A percentile compares a stretch with the other conserved stretches of the same genome.
These are phyloP conservation scores for Kradibia gibbosae DNA, from an alignment of 1,140 invertebrate species.

Conservation along the genomic window DNA sequence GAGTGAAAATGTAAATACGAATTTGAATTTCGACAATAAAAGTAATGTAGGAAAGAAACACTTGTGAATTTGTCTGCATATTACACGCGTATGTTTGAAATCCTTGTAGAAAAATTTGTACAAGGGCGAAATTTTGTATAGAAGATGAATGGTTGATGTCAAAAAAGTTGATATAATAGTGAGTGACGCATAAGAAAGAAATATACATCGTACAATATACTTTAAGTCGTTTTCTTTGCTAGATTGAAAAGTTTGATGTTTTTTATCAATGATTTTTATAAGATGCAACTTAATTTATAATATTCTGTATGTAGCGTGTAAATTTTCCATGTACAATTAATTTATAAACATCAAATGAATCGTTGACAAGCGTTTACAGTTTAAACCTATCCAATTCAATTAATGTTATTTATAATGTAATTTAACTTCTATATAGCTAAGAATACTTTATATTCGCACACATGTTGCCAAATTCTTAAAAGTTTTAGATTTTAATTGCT, in stretches of 20 bases:
- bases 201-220: not conserved
- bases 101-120: not conserved
- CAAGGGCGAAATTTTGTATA: not conserved
- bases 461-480: no score
- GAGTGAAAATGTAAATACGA: not conserved
- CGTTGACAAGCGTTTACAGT: not conserved
- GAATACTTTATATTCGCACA: no score
- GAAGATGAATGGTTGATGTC: not conserved
- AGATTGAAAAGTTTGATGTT: constrained; percentile 1
- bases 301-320: not conserved
- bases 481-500: no score
- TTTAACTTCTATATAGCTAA: no score
- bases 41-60: constrained; percentile 9
- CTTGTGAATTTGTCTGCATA: not conserved
- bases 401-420: no score
- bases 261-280: not conserved
- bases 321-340: not conserved
- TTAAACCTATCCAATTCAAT: no score
- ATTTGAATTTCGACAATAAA: constrained; percentile 36
- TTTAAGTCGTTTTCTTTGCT: constrained; percentile 15
- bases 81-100: not conserved
- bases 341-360: not conserved
- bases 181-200: not conserved
- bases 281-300: not conserved
- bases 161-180: not conserved